These are phyloP conservation scores for Ptychodera flava DNA, from an alignment of 35 echinoderm and acorn worm species.

Conservation along the genomic window DNA sequence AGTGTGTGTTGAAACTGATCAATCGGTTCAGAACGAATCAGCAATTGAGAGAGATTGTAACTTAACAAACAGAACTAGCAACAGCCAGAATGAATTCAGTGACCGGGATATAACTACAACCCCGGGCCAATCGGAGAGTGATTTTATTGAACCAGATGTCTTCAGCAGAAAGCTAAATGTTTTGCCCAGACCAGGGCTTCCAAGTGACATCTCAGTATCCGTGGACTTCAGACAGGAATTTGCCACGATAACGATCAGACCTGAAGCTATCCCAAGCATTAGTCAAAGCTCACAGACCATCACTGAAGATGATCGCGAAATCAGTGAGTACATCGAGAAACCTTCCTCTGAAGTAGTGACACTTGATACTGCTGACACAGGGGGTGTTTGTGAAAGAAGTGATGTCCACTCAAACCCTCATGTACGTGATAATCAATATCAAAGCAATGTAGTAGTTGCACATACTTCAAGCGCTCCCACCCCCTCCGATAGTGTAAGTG, in stretches of 20 bases:
- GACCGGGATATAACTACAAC: not conserved
- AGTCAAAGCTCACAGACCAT: not conserved
- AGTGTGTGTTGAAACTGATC: not conserved
- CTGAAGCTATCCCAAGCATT: not conserved
- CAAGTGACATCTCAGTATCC: not conserved
- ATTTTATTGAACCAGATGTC: not conserved
- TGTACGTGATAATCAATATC: too few species aligned
- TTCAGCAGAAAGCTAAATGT: not conserved
- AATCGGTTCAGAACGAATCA: not conserved
- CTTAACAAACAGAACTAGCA: not conserved
- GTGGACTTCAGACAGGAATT: not conserved
- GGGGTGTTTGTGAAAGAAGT: too few species aligned
- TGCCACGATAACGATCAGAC: not conserved
- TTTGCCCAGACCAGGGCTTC: not conserved
- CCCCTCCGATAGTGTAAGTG: too few species aligned
- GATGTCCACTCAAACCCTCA: too few species aligned
- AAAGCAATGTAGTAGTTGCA: too few species aligned
- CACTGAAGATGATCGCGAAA: too few species aligned
- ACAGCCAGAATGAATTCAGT: not conserved
- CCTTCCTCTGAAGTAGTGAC: too few species aligned
- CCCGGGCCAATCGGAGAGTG: not conserved
- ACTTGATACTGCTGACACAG: too few species aligned
- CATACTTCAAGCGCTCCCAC: too few species aligned
- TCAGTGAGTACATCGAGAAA: not conserved
- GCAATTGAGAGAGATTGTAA: not conserved